Evolutionary conservation across 35 echinoderm and acorn worm genomes (phyloP), one percentile per base, ranked within the genome.

Genomic region (Ophiothrix spiculata): DNA sequence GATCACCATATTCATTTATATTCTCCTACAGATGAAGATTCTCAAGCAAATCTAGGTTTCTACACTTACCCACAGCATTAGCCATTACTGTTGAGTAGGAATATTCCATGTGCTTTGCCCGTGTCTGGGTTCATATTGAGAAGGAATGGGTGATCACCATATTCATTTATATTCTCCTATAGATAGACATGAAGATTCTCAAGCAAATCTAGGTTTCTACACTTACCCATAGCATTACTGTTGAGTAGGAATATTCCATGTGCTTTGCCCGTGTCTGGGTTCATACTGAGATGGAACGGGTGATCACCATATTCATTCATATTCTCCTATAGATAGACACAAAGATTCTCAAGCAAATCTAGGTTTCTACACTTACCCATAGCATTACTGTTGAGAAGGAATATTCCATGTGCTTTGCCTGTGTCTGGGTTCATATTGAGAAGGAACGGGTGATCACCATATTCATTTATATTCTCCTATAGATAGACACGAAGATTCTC

Each of bases 191-290:
- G n/a, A n/a, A n/a, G n/a, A n/a, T n/a, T n/a, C n/a, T n/a, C n/a
- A n/a, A n/a, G n/a, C n/a, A n/a, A n/a, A n/a, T n/a, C n/a, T n/a
- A n/a, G n/a, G 14, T 49, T 49, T 49, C 17, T 54, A 75, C 25
- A 87, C 94, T 93, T 85, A 97, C 95, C 95, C 95, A 97, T 97
- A 39, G 95, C 95, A 88, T 97, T 97, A 56, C 95, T 93, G 56
- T 97, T 97, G 1, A 97, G 91, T 37, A 97, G 82, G 64, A 97
- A 97, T 23, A 97, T 88, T 28, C 95, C 95, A 78, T 97, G 95
- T 14, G 95, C 75, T 31, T 86, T 87, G 25, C 95, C 91, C 54
- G 87, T 56, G 31, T 10, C 37, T 84, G 19, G 85, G 54, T 80
- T 91, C 91, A 40, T 91, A 39, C n/a, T 85, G 28, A 93, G 39